Evolutionary conservation across 2,113 vertebrate genomes (phyloP).

Genomic region (Tragelaphus strepsiceros): DNA sequence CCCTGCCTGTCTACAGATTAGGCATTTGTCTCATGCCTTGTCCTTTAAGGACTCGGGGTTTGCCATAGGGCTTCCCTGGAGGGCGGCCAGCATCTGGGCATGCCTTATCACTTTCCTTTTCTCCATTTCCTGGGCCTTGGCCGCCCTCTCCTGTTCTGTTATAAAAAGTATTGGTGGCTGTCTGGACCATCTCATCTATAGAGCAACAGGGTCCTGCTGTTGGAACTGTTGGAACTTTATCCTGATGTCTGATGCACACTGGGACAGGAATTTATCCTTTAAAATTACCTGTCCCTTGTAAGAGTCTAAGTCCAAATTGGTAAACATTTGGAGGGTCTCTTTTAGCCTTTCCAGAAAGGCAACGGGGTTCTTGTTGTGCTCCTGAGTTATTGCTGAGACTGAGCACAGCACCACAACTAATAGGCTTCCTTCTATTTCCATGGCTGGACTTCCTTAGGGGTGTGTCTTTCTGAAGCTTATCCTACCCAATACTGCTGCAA

Average conservation of each 20-base stretch:
- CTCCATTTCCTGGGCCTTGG: background rate
- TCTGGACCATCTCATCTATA: background rate
- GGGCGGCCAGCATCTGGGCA: background rate
- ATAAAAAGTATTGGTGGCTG: background rate
- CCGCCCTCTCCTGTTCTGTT: background rate
- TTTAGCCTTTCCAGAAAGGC: background rate
- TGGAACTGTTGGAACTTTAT: background rate
- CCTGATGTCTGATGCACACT: background rate
- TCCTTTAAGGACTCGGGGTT: background rate
- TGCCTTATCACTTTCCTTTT: background rate
- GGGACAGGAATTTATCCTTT: background rate
- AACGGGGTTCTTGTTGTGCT: background rate
- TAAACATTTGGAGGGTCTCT: background rate
- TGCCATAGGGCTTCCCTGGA: background rate
- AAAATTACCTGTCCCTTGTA: background rate
- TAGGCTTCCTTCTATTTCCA: background rate
- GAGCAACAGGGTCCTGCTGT: background rate
- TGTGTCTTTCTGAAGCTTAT: background rate
- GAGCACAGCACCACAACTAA: background rate
- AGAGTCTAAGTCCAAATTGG: background rate
- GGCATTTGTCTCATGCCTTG: background rate
- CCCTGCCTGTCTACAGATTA: background rate
- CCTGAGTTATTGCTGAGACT: background rate
- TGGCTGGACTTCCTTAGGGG: background rate
- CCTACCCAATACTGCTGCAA: background rate